Evolutionary conservation across 2,888 invertebrate genomes (phyloP).

Genomic region (Tortricodes alternella): DNA sequence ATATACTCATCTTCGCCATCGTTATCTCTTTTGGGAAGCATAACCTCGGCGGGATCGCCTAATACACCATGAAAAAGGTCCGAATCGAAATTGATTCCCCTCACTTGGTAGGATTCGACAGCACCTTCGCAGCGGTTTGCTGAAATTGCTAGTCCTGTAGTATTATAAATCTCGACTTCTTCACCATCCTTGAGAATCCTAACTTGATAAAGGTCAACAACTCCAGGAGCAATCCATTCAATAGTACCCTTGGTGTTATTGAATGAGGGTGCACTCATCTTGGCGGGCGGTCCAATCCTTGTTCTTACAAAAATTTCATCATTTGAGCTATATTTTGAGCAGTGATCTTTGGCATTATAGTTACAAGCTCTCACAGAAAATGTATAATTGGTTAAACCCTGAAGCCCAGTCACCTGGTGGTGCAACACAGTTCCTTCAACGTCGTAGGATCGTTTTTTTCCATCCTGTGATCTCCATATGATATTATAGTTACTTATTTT

Average conservation of each 20-base stretch:
- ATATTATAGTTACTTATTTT: constrained; percentile 86
- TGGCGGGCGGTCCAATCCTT: constrained; percentile 83
- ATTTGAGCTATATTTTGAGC: constrained; percentile 80
- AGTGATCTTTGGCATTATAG: constrained; percentile 73
- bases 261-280: constrained; percentile 56
- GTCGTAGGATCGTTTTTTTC: neutral
- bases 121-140: constrained; percentile 62
- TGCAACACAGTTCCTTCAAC: constrained; percentile 8
- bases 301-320: constrained; percentile 80
- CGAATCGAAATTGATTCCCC: constrained; percentile 69
- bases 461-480: constrained; percentile 1
- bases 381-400: constrained; percentile 86
- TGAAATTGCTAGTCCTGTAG: constrained; percentile 48
- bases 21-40: constrained; percentile 41
- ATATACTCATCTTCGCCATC: constrained; percentile 44
- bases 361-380: constrained; percentile 88
- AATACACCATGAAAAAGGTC: constrained; percentile 59
- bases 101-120: constrained; percentile 65
- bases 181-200: constrained; percentile 61
- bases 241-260: constrained; percentile 57
- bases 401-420: constrained; percentile 53
- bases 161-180: constrained; percentile 51
- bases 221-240: constrained; percentile 82
- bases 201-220: constrained; percentile 83
- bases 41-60: constrained; percentile 48